Evolutionary conservation across 2,888 invertebrate genomes (phyloP).

Genomic region (Folsomia manolachei): DNA sequence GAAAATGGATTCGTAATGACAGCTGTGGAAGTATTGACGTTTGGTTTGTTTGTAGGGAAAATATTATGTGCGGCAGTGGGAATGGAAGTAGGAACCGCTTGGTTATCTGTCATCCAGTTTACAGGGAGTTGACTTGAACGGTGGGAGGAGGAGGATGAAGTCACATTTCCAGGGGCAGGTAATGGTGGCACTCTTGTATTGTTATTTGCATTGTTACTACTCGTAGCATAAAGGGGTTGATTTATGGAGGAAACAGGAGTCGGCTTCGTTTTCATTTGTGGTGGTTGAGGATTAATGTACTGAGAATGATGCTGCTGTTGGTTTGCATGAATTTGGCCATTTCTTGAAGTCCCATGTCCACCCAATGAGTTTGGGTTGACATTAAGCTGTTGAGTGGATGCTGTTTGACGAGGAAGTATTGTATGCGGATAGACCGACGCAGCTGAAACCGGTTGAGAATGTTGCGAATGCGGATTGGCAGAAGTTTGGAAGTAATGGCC

Average conservation of each 20-base stretch:
- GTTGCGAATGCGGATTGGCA: too few relatives aligned
- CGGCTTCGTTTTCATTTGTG: background rate
- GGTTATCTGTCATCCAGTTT: conserved; percentile 47
- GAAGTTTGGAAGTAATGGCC: conserved; percentile 11
- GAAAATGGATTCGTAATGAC: conserved; percentile 41
- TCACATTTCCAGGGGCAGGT: background rate
- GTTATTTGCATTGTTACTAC: too few relatives aligned
- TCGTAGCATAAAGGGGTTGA: too few relatives aligned
- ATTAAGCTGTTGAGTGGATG: background rate
- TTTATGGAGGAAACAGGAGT: too few relatives aligned
- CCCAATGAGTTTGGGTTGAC: background rate
- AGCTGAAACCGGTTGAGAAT: conserved; percentile 21
- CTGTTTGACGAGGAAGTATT: background rate
- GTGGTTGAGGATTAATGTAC: background rate
- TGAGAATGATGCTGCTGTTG: conserved; percentile 5
- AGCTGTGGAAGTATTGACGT: conserved; percentile 12
- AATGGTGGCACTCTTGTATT: background rate
- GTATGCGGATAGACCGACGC: conserved; percentile 3
- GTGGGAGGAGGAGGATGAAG: background rate
- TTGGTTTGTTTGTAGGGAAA: background rate
- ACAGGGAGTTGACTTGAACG: conserved; percentile 29
- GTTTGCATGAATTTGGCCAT: conserved; percentile 1
- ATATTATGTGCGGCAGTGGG: background rate
- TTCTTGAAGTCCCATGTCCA: too few relatives aligned
- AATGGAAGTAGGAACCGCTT: background rate